phyloP scores from a whole-genome alignment of 2,888 invertebrate genomes.

The Ariolimax columbianus region DNA sequence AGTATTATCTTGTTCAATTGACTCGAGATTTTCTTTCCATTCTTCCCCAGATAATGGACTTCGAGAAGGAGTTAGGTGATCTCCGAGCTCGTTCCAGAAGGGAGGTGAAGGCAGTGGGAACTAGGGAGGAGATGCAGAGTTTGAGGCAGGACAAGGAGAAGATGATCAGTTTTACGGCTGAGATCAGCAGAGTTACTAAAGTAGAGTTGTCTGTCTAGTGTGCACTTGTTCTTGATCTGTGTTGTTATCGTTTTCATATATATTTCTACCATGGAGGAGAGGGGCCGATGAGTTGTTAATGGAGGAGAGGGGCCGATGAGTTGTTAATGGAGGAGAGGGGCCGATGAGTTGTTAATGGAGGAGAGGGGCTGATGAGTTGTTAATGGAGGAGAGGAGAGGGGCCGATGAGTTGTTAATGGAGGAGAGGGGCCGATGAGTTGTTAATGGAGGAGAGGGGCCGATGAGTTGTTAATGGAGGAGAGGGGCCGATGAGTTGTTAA shows the following conservation, averaged over 20 bases:
- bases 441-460: no score
- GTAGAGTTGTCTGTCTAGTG: slow-evolving; percentile 52
- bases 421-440: no score
- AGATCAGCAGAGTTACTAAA: slow-evolving; percentile 82
- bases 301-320: no score
- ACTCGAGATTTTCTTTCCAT: not conserved
- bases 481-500: no score
- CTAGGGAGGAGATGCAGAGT: slow-evolving; percentile 82
- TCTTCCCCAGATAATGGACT: slow-evolving; percentile 69
- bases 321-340: no score
- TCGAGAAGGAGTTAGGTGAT: slow-evolving; percentile 84
- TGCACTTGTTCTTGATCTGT: not conserved
- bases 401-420: no score
- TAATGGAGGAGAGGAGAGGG: no score
- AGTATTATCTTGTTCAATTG: no score
- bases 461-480: no score
- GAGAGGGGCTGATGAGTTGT: no score
- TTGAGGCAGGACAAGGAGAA: slow-evolving; percentile 81
- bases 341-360: no score
- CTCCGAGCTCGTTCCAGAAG: slow-evolving; percentile 82
- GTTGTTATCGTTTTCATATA: not conserved
- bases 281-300: no score
- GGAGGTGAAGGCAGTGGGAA: slow-evolving; percentile 81
- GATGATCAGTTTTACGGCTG: slow-evolving; percentile 83
- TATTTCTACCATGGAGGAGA: not conserved